Evolutionary conservation across 1,140 invertebrate species (phyloP).

Genomic region (Leucophenga varia): DNA sequence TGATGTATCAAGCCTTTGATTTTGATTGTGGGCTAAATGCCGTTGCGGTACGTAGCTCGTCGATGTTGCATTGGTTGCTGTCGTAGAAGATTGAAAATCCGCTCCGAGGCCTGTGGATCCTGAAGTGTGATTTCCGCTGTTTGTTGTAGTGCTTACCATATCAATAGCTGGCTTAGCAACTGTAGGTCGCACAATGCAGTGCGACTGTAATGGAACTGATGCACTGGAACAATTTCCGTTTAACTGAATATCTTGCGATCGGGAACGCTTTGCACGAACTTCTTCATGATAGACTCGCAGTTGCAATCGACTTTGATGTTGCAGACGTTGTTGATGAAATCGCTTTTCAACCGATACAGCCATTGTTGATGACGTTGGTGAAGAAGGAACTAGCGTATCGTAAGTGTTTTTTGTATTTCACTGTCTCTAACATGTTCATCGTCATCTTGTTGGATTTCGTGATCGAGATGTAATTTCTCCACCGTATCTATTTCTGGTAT

Average conservation of each 20-base stretch:
- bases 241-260: slow-evolving; percentile 34
- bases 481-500: slow-evolving; percentile 19
- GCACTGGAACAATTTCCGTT: slow-evolving; percentile 9
- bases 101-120: slow-evolving; percentile 11
- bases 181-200: slow-evolving; percentile 41
- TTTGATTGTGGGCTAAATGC: slow-evolving; percentile 27
- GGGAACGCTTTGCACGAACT: slow-evolving; percentile 29
- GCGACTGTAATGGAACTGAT: slow-evolving; percentile 1
- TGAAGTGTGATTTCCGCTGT: slow-evolving; percentile 17
- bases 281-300: slow-evolving; percentile 39
- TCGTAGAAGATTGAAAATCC: slow-evolving; percentile 26
- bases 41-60: slow-evolving; percentile 20
- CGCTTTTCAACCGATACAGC: slow-evolving; percentile 29
- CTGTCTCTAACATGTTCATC: slow-evolving; percentile 27
- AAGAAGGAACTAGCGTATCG: slow-evolving; percentile 8
- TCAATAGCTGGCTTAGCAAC: slow-evolving; percentile 40
- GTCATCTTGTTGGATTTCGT: slow-evolving; percentile 12
- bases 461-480: slow-evolving; percentile 10
- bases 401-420: slow-evolving; percentile 22
- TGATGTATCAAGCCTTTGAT: too few relatives aligned
- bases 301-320: slow-evolving; percentile 34
- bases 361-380: slow-evolving; percentile 9
- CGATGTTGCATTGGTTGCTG: slow-evolving; percentile 19
- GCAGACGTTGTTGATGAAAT: slow-evolving; percentile 28
- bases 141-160: slow-evolving; percentile 46